Percentiles rank a stretch among this genome's conserved stretches.
Conservation (phyloP, 2,888 invertebrate genomes). For the Protula sp. region DNA sequence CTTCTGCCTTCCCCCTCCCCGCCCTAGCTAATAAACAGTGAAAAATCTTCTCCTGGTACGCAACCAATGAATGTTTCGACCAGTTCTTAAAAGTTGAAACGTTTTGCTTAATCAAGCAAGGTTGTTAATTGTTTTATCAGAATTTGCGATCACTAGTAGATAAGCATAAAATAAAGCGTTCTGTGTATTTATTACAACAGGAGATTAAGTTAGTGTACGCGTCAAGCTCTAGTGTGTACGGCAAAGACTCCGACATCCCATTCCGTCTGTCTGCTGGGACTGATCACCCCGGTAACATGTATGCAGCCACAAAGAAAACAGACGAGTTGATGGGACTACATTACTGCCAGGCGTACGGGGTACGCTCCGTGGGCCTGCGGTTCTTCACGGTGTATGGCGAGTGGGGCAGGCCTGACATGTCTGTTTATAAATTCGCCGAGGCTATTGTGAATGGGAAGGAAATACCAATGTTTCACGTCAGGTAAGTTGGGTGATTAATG, state of each 20-base stretch:
- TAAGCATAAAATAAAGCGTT: no score
- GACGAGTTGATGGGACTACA: conserved; percentile 20
- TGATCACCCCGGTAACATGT: conserved; percentile 23
- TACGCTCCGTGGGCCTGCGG: conserved; percentile 19
- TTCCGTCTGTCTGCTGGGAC: conserved; percentile 13
- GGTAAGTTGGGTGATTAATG: conserved; percentile 3
- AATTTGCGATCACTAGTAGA: no score
- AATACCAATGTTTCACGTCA: conserved; percentile 17
- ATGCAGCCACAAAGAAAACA: conserved; percentile 26
- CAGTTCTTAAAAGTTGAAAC: no score
- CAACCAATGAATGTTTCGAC: no score
- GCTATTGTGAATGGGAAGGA: conserved; percentile 11
- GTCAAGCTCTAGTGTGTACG: conserved; percentile 27
- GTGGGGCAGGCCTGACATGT: conserved; percentile 29
- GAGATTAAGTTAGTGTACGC: conserved; percentile 24
- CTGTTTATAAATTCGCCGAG: conserved; percentile 24
- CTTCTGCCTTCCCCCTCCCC: no score
- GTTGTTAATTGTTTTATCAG: no score
- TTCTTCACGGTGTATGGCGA: conserved; percentile 32
- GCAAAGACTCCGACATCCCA: conserved; percentile 19
- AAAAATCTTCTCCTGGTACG: no score
- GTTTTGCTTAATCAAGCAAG: no score
- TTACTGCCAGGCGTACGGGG: conserved; percentile 17
- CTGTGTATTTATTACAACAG: no score
- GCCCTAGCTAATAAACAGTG: no score